Evolutionary conservation across 2,888 invertebrate species (phyloP).

Genomic region (Actias luna): DNA sequence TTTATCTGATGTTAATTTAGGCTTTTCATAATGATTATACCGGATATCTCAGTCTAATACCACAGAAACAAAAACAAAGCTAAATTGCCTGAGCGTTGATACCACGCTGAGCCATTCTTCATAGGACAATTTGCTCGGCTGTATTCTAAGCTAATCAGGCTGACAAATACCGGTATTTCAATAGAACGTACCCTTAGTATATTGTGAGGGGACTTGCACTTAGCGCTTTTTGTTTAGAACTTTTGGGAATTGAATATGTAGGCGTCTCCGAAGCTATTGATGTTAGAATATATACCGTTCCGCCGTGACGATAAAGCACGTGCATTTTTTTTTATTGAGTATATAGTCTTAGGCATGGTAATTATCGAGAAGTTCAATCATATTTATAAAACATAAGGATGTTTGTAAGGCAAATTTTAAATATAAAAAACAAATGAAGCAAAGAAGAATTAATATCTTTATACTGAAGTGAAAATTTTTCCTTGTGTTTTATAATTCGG

Average conservation of each 20-base stretch:
- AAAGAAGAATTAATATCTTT: constrained; percentile 28
- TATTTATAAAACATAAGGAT: too few species aligned
- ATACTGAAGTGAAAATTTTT: constrained; percentile 47
- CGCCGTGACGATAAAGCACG: background rate
- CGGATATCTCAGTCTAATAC: constrained; percentile 17
- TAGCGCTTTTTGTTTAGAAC: constrained; percentile 66
- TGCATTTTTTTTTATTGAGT: background rate
- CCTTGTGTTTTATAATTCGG: constrained; percentile 68
- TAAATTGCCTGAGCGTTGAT: constrained; percentile 49
- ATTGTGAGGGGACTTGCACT: constrained; percentile 51
- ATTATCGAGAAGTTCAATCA: too few species aligned
- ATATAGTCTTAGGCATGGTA: background rate
- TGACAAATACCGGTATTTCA: constrained; percentile 76
- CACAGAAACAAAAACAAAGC: constrained; percentile 41
- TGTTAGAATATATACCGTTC: constrained; percentile 33
- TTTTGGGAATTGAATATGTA: constrained; percentile 80
- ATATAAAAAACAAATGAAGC: background rate
- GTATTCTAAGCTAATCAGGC: constrained; percentile 74
- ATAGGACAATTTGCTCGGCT: constrained; percentile 53
- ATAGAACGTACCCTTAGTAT: constrained; percentile 63
- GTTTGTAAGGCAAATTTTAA: too few species aligned
- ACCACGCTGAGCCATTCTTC: constrained; percentile 72
- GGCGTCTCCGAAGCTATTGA: constrained; percentile 71
- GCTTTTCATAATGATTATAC: background rate
- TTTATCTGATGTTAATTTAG: background rate